phyloP scores from a whole-genome alignment of 2,113 vertebrate species.

The Eptesicus fuscus region DNA sequence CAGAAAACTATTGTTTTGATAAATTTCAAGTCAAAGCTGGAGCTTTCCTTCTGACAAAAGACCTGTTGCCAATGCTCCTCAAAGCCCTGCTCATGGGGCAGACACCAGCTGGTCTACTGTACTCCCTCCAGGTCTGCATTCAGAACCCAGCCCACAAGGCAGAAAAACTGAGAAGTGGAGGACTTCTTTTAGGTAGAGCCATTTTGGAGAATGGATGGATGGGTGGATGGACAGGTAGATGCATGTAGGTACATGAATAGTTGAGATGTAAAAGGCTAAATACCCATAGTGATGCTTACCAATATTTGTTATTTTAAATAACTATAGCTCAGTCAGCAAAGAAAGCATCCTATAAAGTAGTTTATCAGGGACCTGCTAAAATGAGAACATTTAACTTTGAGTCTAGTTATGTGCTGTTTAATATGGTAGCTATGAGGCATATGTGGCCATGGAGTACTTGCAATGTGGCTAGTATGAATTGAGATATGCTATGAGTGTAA shows the following conservation, averaged over 20 bases:
- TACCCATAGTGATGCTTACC: not conserved
- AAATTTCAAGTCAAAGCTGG: not conserved
- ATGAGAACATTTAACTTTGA: not conserved
- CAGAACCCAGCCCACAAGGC: not conserved
- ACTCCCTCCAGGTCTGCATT: not conserved
- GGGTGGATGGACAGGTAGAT: not conserved
- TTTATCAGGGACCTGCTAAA: not conserved
- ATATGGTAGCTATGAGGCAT: not conserved
- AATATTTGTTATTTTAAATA: slow-evolving; percentile 3
- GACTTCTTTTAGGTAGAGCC: not conserved
- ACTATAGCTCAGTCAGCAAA: slow-evolving; percentile 17
- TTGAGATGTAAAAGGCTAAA: not conserved
- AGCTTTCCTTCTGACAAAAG: not conserved
- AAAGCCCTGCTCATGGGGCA: not conserved
- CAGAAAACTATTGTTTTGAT: not conserved
- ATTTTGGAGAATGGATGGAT: not conserved
- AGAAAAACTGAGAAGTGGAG: not conserved
- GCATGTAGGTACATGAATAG: not conserved
- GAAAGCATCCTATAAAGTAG: not conserved
- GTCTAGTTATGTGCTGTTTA: not conserved
- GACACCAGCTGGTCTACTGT: not conserved
- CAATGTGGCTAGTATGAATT: not conserved
- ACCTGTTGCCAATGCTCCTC: not conserved
- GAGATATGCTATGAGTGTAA: not conserved
- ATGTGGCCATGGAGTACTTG: not conserved